Evolutionary conservation across 2,797 vertebrate species (phyloP).

Genomic region (Lates japonicus): DNA sequence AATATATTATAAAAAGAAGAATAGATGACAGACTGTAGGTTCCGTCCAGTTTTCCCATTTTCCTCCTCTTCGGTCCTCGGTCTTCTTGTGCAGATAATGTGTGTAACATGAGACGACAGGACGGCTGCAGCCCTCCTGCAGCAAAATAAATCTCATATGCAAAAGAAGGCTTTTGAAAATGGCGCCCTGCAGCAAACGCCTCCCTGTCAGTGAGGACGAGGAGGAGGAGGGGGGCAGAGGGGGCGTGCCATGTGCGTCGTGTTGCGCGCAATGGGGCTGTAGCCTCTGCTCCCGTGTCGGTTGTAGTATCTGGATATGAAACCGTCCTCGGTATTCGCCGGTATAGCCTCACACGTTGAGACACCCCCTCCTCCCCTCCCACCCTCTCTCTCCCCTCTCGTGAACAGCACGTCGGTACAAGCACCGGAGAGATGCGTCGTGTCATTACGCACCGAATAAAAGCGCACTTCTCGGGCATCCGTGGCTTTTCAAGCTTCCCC

Average conservation of each 20-base stretch:
- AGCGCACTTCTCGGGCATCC: slow-evolving; percentile 43
- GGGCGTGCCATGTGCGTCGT: slow-evolving; percentile 54
- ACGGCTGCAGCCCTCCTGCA: slow-evolving; percentile 63
- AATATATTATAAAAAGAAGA: neutral
- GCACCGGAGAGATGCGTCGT: slow-evolving; percentile 30
- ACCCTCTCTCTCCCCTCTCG: neutral
- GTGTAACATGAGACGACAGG: slow-evolving; percentile 77
- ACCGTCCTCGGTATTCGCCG: slow-evolving; percentile 70
- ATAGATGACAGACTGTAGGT: neutral
- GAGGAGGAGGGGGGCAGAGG: slow-evolving; percentile 7
- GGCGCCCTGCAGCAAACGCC: slow-evolving; percentile 77
- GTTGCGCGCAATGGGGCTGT: slow-evolving; percentile 58
- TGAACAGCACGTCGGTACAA: slow-evolving; percentile 34
- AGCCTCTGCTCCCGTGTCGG: slow-evolving; percentile 67
- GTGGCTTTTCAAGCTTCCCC: slow-evolving; percentile 44
- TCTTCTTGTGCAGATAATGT: slow-evolving; percentile 31
- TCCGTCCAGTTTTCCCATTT: slow-evolving; percentile 28
- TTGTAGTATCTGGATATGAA: slow-evolving; percentile 65
- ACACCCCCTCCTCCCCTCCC: neutral
- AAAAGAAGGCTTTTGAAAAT: slow-evolving; percentile 81
- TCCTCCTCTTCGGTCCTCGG: slow-evolving; percentile 17
- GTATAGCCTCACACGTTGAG: slow-evolving; percentile 53
- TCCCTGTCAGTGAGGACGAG: slow-evolving; percentile 49
- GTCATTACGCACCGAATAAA: slow-evolving; percentile 60
- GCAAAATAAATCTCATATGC: slow-evolving; percentile 75